Base-by-base conservation (phyloP, 2,797 vertebrate genomes). In the Liasis olivaceus region DNA sequence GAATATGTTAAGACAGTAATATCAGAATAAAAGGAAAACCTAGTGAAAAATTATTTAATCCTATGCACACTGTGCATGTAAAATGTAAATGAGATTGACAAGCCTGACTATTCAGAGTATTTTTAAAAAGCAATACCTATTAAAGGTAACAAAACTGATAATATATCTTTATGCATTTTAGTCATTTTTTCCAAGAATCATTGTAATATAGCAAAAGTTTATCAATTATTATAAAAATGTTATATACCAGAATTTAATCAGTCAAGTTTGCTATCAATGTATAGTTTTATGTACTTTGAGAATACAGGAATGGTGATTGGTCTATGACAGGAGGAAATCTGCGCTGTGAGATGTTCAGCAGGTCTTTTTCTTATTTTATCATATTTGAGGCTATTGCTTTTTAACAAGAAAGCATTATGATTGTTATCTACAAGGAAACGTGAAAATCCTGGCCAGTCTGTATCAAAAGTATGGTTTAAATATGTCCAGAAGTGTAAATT, bases 251-350 rank as follows among this genome's bases (percentile, higher is more conserved):
- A 93, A 31, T 96, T 93, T 86, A n/a, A 42, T 26, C 87, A 89
- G 24, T 28, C 17, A 59, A 31, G 36, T 64, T 42, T 63, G 15
- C 14, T 14, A 85, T 4, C 94, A 84, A 0, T 0, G 3, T 36
- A 3, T 58, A 47, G 92, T 96, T 95, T 72, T 0, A 22, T 92
- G n/a, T 42, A 20, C 28, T 93, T 89, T 77, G 31, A 15, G 72
- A 69, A 86, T 87, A 86, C 12, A 86, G 54, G 4, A 84, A 24
- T 62, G 1, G 56, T n/a, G 36, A 90, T 31, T 8, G 20, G 20
- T 59, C 4, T 51, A 2, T 69, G 42, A 47, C 87, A 72, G 26
- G 63, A 5, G 56, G 24, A 47, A 91, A 59, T 66, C 92, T 93
- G n/a, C 85, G 62, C 26, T 93, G 91, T 93, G 60, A 92, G n/a